Evolutionary conservation across 2,113 vertebrate species (phyloP), one percentile per base, ranked within the genome.

Genomic region (Sinocyclocheilus anshuiensis): DNA sequence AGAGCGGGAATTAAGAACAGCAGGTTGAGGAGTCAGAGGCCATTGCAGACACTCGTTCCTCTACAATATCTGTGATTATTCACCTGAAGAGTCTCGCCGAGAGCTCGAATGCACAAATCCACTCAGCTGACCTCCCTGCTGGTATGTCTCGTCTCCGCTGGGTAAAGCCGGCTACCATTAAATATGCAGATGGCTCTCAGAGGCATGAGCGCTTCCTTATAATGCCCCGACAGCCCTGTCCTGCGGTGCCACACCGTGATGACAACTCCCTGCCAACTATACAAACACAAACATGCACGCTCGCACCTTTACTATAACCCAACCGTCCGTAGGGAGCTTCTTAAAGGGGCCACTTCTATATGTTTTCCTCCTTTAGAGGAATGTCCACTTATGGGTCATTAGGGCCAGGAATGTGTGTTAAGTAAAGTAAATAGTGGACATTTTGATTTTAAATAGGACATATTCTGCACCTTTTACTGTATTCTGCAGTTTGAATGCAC

Each of bases 181-280:
- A 91, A 91, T 88, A 91, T 91, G 90, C 90, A 88, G 89, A 89
- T 89, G 88, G 86, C 77, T 83, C 84, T 85, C 79, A 45, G 81
- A 79, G 90, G 78, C 86, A 67, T 63, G 50, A 84, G 81, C 59
- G 20, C 4, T 81, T 22, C 45, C 29, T 86, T 83, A 87, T 74
- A 69, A 29, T 82, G 63, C 63, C 78, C 77, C 53, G 71, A 86
- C 57, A 72, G 63, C 26, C 29, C 81, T 71, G 81, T 82, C 80
- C 80, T 82, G 80, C 7, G 26, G 63, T 82, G 80, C 69, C 76
- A 3, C 45, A 48, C 11, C 45, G 45, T 48, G 45, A 48, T 0
- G 45, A 48, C 45, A 48, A 12, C 45, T 48, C 11, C 45, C 45
- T 12, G 45, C 45, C 45, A 48, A 12, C 45, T 48, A 48, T 48